Percentiles rank a stretch among this genome's conserved stretches.
Conservation (phyloP, 2,797 vertebrate genomes). For the Loris lydekkerianus region DNA sequence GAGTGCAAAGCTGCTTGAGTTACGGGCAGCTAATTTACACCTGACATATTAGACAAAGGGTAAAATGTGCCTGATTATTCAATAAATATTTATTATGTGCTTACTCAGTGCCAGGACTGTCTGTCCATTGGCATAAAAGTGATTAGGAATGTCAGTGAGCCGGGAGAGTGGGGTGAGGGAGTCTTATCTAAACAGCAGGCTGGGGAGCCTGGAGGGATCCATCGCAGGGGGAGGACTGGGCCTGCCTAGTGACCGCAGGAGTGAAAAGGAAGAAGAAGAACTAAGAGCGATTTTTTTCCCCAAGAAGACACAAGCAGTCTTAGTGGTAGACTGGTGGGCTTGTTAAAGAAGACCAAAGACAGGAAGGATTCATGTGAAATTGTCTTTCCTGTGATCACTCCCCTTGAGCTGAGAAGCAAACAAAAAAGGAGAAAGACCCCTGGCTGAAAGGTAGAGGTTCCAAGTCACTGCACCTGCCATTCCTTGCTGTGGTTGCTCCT, state of each 20-base stretch:
- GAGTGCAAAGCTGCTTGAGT: not conserved
- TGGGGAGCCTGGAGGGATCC: not conserved
- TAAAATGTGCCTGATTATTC: not conserved
- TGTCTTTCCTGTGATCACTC: not conserved
- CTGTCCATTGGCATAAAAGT: not conserved
- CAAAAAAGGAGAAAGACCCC: not conserved
- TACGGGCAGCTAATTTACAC: not conserved
- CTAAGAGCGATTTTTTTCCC: accelerated
- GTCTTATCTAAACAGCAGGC: not conserved
- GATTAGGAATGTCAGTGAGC: not conserved
- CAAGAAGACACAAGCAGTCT: not conserved
- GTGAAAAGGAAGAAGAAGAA: not conserved
- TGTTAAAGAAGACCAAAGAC: not conserved
- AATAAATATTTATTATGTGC: not conserved
- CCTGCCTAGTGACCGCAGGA: not conserved
- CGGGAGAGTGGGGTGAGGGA: not conserved
- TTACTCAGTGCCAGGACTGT: not conserved
- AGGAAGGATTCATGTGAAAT: not conserved
- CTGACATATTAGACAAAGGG: not conserved
- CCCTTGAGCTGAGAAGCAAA: conserved; percentile 13
- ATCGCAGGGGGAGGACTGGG: not conserved
- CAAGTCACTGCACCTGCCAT: not conserved
- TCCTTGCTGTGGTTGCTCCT: not conserved
- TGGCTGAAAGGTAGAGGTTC: not conserved
- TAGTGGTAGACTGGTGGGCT: not conserved